Evolutionary conservation across 1,140 invertebrate species (phyloP).

Genomic region (Papilio machaon): DNA sequence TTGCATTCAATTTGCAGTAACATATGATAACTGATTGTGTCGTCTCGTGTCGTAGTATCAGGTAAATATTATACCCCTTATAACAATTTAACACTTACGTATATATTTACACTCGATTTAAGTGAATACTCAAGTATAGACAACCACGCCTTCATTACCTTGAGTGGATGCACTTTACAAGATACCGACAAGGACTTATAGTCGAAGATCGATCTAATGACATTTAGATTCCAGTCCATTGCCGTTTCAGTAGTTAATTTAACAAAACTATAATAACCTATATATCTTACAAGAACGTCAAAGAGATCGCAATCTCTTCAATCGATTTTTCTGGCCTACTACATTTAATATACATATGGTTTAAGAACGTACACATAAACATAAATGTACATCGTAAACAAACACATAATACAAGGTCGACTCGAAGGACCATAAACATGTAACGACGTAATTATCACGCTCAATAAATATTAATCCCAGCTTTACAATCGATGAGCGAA

Average conservation of each 20-base stretch:
- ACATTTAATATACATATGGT: too few relatives aligned
- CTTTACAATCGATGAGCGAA: slow-evolving; percentile 22
- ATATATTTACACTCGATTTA: background rate
- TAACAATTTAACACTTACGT: background rate
- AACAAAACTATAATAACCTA: background rate
- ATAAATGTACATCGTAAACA: background rate
- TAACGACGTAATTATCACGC: slow-evolving; percentile 8
- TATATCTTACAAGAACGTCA: background rate
- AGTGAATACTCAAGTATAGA: background rate
- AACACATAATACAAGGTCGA: background rate
- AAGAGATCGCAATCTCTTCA: background rate
- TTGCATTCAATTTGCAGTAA: background rate
- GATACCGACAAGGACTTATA: too few relatives aligned
- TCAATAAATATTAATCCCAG: slow-evolving; percentile 27
- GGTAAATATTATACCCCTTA: background rate
- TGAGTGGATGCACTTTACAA: background rate
- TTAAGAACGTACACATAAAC: background rate
- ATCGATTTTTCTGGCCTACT: background rate
- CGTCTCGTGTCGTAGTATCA: background rate
- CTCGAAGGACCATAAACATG: background rate
- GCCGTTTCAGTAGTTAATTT: background rate
- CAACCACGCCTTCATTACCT: slow-evolving; percentile 3
- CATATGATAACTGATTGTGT: background rate
- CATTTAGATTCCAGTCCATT: background rate
- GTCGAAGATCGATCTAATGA: background rate